These are phyloP conservation scores for Laothoe populi DNA, from an alignment of 2,888 invertebrate species.

Conservation along the genomic window DNA sequence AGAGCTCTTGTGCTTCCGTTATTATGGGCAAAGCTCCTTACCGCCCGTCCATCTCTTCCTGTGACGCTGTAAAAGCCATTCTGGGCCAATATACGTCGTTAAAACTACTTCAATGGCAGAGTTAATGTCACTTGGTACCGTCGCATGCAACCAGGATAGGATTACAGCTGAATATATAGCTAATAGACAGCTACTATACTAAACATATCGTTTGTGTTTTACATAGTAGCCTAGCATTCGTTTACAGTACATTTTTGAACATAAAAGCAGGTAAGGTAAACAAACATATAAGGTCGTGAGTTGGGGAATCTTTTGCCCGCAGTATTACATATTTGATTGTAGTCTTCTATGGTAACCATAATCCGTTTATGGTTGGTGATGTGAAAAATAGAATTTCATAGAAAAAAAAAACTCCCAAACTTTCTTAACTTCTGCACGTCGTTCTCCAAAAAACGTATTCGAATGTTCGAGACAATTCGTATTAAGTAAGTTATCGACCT, in stretches of 20 bases:
- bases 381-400: no score
- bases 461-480: no score
- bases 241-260: not conserved
- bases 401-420: no score
- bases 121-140: conserved; percentile 14
- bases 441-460: no score
- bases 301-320: no score
- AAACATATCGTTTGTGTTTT: not conserved
- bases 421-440: no score
- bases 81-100: conserved; percentile 21
- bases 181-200: not conserved
- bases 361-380: no score
- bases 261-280: no score
- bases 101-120: conserved; percentile 18
- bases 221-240: not conserved
- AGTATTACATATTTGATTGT: no score
- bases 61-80: conserved; percentile 18
- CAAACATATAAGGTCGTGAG: no score
- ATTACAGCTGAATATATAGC: conserved; percentile 13
- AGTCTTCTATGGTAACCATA: no score
- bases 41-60: conserved; percentile 23
- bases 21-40: conserved; percentile 15
- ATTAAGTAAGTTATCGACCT: no score
- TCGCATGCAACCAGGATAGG: conserved; percentile 1
- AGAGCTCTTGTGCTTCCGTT: conserved; percentile 20